Evolutionary conservation across 2,888 invertebrate genomes (phyloP), one percentile per base, ranked within the genome.

Genomic region (Chalcosyrphus nemorum): DNA sequence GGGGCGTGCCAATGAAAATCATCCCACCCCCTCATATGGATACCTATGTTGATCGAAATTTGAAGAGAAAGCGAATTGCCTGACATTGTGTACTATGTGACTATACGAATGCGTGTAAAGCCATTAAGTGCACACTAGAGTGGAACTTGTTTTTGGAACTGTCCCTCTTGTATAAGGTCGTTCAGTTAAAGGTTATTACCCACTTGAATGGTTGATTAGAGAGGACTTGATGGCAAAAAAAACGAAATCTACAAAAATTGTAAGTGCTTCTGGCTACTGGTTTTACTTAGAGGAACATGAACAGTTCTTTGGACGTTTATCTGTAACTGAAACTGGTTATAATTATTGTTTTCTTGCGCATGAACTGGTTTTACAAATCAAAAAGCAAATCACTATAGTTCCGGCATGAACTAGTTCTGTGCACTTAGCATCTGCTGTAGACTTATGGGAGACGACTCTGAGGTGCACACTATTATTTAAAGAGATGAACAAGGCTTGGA

Each of bases 1-100:
- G 75, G 66, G 75, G 75, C 66, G 75, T 76, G 75, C 4, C 75
- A 59, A 21, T 66, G 21, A 47, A 50, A 52, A 15, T 7, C 27
- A 32, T n/a, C n/a, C 45, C 27, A 13, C 13, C 38, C n/a, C 38
- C 45, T 13, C 9, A 43, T 15, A 19, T 63, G n/a, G n/a, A n/a
- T n/a, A n/a, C n/a, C n/a, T n/a, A n/a, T n/a, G n/a, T 74, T 47
- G 45, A 45, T 63, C 5, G 35, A 32, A 63, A 45, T 35, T n/a
- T n/a, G 15, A 38, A 27, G 5, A 17, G 56, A 65, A 24, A 35
- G 2, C 9, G 32, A 11, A 61, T 4, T 29, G 27, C 43, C 9
- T 6, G 27, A 13, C 15, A n/a, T 27, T 9, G 35, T 29, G 4
- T 11, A 47, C 17, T 11, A 29, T n/a, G n/a, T n/a, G n/a, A n/a